These are phyloP conservation scores for Gadopsis bispinosus DNA, from an alignment of 2,797 vertebrate genomes.

Conservation along the genomic window DNA sequence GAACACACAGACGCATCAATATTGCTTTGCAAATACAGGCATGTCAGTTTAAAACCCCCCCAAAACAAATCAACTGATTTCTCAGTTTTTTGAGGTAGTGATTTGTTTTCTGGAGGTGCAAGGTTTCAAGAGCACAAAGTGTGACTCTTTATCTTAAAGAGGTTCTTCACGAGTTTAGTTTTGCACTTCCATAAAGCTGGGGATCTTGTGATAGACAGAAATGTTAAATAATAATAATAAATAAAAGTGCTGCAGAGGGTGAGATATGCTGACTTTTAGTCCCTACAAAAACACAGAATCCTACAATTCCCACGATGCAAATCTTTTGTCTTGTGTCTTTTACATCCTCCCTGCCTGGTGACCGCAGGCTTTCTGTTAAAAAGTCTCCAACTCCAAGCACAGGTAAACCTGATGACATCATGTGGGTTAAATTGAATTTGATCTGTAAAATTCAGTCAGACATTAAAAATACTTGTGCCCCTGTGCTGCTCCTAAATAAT, in stretches of 20 bases:
- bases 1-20: background rate
- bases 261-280: constrained; percentile 2
- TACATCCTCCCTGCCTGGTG: background rate
- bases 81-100: background rate
- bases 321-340: background rate
- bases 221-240: too few species aligned
- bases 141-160: background rate
- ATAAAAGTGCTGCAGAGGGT: background rate
- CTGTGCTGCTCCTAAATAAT: background rate
- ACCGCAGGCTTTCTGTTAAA: background rate
- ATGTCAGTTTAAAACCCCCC: background rate
- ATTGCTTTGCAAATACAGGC: background rate
- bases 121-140: background rate
- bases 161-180: background rate
- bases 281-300: background rate
- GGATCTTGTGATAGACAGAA: background rate
- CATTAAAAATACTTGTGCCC: background rate
- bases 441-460: background rate
- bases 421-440: background rate
- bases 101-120: background rate
- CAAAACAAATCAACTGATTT: background rate
- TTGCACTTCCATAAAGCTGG: background rate
- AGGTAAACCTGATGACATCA: background rate
- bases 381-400: background rate
- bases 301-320: background rate